Percentiles rank a stretch among this genome's conserved stretches.
Evolutionary conservation across 2,113 vertebrate species (phyloP).

Genomic region (Sceloporus undulatus): DNA sequence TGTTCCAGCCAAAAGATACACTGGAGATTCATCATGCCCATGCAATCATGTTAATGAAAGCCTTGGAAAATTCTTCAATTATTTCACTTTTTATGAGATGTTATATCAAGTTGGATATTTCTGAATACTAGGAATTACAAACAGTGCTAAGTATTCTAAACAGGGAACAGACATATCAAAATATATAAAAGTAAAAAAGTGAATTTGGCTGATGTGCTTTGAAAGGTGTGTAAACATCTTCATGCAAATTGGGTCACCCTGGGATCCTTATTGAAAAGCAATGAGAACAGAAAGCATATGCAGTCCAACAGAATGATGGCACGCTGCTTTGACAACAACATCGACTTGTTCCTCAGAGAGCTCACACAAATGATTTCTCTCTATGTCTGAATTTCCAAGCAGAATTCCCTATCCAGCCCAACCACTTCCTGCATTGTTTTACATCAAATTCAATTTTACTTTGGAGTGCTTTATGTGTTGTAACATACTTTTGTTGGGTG

Average conservation of each 20-base stretch:
- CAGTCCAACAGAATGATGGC: conserved; percentile 51
- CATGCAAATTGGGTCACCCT: conserved; percentile 54
- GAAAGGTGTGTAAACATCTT: conserved; percentile 66
- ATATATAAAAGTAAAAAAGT: conserved; percentile 44
- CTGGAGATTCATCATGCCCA: neutral
- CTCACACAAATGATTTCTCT: conserved; percentile 63
- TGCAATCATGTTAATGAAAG: conserved; percentile 5
- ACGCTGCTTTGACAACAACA: conserved; percentile 49
- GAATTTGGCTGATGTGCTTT: conserved; percentile 51
- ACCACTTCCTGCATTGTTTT: conserved; percentile 60
- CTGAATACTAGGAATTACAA: neutral
- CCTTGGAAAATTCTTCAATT: conserved; percentile 8
- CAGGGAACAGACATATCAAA: conserved; percentile 25
- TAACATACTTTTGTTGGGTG: conserved; percentile 50
- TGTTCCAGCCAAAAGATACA: neutral
- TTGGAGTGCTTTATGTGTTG: conserved; percentile 61
- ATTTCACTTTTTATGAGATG: neutral
- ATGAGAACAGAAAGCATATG: conserved; percentile 49
- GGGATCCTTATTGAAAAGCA: conserved; percentile 63
- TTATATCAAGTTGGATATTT: neutral
- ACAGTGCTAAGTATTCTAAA: conserved; percentile 35
- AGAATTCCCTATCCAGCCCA: conserved; percentile 61
- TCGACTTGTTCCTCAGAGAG: conserved; percentile 65
- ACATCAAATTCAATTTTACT: conserved; percentile 61
- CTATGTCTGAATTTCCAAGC: conserved; percentile 55